Base-by-base conservation (phyloP, 2,888 invertebrate species). In the Chironomus riparius region DNA sequence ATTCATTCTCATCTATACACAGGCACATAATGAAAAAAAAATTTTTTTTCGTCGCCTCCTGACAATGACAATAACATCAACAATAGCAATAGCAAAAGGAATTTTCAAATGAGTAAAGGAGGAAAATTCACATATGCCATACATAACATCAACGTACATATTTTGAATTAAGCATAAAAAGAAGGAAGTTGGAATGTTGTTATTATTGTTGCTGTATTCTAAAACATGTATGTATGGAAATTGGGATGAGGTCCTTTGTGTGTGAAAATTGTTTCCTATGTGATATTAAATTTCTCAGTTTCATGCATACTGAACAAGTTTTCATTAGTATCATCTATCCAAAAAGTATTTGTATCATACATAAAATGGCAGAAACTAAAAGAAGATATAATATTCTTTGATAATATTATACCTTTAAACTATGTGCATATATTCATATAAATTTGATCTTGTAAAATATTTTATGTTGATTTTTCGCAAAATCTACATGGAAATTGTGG, bases 211-310 rank as follows among this genome's bases (percentile, higher is more conserved):
- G 38, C 10, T 38, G 38, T 38, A 38, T 1, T 38, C 10, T 10
- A 38, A 28, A 28, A 38, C 38, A 38, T 38, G 10, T 38, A 38
- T 10, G 38, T 38, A 38, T 38, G 38, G 2, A 38, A 38, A 38
- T 21, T 15, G 15, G 62, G 61, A 50, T 18, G 28, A 15, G 48
- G 47, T 15, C n/a, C 22, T 47, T 74, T 74, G 62, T 74, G 74
- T 74, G 74, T 74, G 74, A 74, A 74, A 74, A 68, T 74, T 74
- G 74, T 48, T 74, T 74, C 74, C 65, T 47, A 74, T 68, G 74
- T 74, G 68, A 15, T 28, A 47, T n/a, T 68, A 47, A 62, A 74
- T 74, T 65, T 74, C 62, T 24, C 12, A 68, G 15, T 74, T 74
- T 74, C 72, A 74, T 74, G 68, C 47, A 74, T 18, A 48, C 61